Conservation (phyloP, 2,113 vertebrate genomes). For the Balaeniceps rex region DNA sequence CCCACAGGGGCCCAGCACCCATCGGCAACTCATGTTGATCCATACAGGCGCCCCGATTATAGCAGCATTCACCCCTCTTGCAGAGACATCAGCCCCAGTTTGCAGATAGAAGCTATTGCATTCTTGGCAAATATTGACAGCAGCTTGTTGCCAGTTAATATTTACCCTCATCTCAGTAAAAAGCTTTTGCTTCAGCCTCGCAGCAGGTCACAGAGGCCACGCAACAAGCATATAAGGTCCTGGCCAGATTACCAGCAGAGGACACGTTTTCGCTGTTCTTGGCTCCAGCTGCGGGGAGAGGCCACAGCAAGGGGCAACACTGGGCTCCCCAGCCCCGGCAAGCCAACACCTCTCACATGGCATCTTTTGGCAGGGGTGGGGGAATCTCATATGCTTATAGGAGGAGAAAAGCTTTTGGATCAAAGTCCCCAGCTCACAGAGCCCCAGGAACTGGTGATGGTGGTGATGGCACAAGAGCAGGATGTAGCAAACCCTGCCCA, state of each 20-base stretch:
- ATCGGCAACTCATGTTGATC: not conserved
- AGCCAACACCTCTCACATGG: accelerated
- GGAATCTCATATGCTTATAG: not conserved
- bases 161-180: not conserved
- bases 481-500: not conserved
- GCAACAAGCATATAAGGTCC: not conserved
- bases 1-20: not conserved
- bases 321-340: not conserved
- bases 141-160: not conserved
- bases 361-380: not conserved
- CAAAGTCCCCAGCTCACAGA: not conserved
- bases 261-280: accelerated
- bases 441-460: not conserved
- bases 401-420: not conserved
- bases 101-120: not conserved
- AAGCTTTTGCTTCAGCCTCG: not conserved
- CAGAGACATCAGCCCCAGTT: not conserved
- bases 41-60: accelerated
- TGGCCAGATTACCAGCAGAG: not conserved
- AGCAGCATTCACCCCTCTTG: not conserved
- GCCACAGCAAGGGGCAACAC: accelerated
- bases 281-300: not conserved
- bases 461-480: not conserved
- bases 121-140: not conserved
- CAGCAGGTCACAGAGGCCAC: not conserved